phyloP scores from a whole-genome alignment of 2,888 invertebrate genomes.

The Leucoma salicis region DNA sequence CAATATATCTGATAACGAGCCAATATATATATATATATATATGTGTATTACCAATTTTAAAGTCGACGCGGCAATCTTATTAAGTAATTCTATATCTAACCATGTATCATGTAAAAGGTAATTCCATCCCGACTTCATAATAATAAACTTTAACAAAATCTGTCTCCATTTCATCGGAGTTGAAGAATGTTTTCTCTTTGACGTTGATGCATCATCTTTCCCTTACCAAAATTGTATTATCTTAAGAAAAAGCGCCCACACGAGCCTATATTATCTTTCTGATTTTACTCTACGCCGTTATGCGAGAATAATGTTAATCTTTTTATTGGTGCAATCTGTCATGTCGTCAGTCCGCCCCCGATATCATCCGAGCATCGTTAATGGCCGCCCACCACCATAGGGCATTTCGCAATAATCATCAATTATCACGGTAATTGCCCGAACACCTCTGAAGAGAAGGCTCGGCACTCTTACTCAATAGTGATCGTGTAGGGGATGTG shows the following conservation, averaged over 20 bases:
- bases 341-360: constrained; percentile 42
- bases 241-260: constrained; percentile 22
- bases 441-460: constrained; percentile 45
- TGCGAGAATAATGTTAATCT: constrained; percentile 25
- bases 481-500: constrained; percentile 47
- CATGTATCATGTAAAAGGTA: background rate
- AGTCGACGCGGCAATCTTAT: background rate
- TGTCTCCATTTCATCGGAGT: background rate
- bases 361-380: constrained; percentile 31
- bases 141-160: background rate
- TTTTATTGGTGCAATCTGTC: constrained; percentile 41
- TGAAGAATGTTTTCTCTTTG: constrained; percentile 6
- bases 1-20: too few relatives aligned
- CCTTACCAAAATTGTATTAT: constrained; percentile 16
- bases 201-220: constrained; percentile 29
- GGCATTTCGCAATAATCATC: constrained; percentile 61
- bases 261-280: constrained; percentile 6
- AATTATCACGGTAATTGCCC: constrained; percentile 57
- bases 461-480: constrained; percentile 47
- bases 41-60: too few relatives aligned
- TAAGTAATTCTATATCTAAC: background rate
- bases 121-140: background rate
- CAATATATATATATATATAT: too few relatives aligned
- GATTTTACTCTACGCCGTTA: constrained; percentile 8
- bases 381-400: constrained; percentile 37